Conservation (phyloP, 2,797 vertebrate species). For the Rhodeus uyekii region DNA sequence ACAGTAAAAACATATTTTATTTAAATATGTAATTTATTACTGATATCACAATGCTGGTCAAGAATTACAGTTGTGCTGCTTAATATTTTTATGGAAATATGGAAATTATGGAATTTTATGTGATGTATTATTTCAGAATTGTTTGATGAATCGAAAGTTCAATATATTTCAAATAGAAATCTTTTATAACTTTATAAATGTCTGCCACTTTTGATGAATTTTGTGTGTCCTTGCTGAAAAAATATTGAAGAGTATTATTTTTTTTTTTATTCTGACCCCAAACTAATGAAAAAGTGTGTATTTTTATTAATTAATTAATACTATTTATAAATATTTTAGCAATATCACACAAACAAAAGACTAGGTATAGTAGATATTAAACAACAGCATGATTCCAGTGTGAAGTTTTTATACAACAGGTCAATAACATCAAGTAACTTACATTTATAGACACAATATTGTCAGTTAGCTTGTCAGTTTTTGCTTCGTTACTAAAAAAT, state of each 20-base stretch:
- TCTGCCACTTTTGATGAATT: not conserved
- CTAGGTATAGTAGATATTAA: not conserved
- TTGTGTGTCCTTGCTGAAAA: not conserved
- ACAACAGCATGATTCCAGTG: not conserved
- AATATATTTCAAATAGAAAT: not conserved
- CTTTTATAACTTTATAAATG: not conserved
- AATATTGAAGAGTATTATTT: not conserved
- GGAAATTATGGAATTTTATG: too few species aligned
- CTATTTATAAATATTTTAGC: not conserved
- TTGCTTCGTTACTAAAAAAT: not conserved
- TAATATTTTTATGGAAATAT: not conserved
- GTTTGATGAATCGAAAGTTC: not conserved
- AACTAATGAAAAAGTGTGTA: not conserved
- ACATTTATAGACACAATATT: not conserved
- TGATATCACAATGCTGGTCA: not conserved
- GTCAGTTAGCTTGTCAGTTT: not conserved
- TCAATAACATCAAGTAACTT: not conserved
- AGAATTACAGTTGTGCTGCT: not conserved
- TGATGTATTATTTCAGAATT: not conserved
- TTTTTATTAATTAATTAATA: not conserved
- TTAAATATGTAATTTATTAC: not conserved
- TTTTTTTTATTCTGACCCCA: too few species aligned
- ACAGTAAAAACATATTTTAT: not conserved
- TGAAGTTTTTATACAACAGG: not conserved
- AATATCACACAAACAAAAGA: not conserved